A percentile compares a stretch with the other conserved stretches of the same genome.
phyloP scores from a whole-genome alignment of 2,113 vertebrate genomes.

The Entomyzon cyanotis region DNA sequence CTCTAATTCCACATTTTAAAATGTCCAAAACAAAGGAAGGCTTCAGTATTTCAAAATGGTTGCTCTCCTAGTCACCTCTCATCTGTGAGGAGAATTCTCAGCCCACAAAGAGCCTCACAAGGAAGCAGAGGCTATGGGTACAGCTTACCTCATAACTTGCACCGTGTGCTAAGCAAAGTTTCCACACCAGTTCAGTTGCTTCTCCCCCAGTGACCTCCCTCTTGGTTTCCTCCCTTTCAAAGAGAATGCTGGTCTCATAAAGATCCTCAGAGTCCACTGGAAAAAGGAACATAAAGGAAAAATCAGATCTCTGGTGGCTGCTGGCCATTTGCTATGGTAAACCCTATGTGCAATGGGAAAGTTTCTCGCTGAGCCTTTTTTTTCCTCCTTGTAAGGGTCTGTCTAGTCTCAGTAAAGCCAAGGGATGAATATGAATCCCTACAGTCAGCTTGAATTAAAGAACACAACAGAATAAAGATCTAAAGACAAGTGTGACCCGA shows the following conservation, averaged over 20 bases:
- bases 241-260: constrained; percentile 49
- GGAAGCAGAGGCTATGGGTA: neutral
- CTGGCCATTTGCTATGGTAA: neutral
- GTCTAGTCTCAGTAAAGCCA: neutral
- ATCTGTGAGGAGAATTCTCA: neutral
- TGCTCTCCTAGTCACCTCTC: neutral
- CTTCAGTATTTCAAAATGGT: neutral
- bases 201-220: neutral
- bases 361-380: neutral
- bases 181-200: constrained; percentile 24
- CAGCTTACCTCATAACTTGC: constrained; percentile 61
- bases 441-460: neutral
- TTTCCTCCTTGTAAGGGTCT: neutral
- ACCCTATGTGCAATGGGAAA: neutral
- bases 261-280: neutral
- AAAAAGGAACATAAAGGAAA: neutral
- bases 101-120: neutral
- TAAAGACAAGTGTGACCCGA: neutral
- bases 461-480: neutral
- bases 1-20: neutral
- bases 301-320: neutral
- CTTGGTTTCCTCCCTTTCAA: constrained; percentile 23
- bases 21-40: neutral
- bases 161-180: constrained; percentile 51
- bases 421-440: neutral